Conservation (phyloP, 2,113 vertebrate genomes). For the Corydoras maculifer region DNA sequence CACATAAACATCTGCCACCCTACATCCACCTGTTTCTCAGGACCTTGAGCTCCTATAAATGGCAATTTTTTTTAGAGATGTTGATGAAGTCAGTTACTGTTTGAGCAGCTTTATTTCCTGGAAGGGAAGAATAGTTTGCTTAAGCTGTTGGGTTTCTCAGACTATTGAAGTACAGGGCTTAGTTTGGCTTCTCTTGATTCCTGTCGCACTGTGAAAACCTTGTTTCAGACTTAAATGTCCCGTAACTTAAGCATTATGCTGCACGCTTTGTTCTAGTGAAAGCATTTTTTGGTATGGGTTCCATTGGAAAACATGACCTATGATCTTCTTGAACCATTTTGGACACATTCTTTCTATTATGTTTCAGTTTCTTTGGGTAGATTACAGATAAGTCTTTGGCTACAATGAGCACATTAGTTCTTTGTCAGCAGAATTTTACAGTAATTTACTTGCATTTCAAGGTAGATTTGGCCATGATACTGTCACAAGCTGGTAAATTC, state of each 20-base stretch:
- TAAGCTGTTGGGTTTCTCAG: slow-evolving; percentile 63
- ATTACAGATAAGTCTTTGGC: too few species aligned
- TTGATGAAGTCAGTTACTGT: slow-evolving; percentile 43
- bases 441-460: too few species aligned
- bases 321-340: not conserved
- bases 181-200: not conserved
- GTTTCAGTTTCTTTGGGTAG: too few species aligned
- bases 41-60: slow-evolving; percentile 46
- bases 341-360: too few species aligned
- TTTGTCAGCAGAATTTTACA: too few species aligned
- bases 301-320: slow-evolving; percentile 1
- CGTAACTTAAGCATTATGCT: slow-evolving; percentile 14
- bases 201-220: slow-evolving; percentile 3
- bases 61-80: slow-evolving; percentile 29
- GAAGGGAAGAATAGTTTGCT: slow-evolving; percentile 50
- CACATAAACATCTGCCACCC: slow-evolving; percentile 52
- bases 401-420: too few species aligned
- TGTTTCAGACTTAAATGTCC: slow-evolving; percentile 21
- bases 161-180: slow-evolving; percentile 25
- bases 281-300: slow-evolving; percentile 4
- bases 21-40: slow-evolving; percentile 55
- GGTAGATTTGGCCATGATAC: too few species aligned
- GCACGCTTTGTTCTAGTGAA: not conserved
- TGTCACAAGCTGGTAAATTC: too few species aligned
- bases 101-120: slow-evolving; percentile 60